Base-by-base conservation (phyloP, 2,113 vertebrate species). In the Anhinga anhinga region DNA sequence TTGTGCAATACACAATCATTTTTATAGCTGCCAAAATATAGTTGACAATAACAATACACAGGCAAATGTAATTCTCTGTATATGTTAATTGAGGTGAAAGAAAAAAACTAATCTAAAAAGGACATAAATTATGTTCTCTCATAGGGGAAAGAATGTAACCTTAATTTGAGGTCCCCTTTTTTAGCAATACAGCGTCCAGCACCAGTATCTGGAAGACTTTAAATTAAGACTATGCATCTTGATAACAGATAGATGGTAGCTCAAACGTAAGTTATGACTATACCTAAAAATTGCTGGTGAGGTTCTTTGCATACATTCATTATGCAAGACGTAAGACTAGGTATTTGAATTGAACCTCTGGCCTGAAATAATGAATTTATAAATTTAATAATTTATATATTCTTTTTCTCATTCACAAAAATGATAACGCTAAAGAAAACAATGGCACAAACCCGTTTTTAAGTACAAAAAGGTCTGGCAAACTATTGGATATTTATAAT, bases 31-130 rank as follows among this genome's bases (percentile, higher is more conserved):
- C 72, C 94, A 96, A 95, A 97, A 94, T 95, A 72, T 13, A 55
- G 58, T 38, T 89, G 78, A 95, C 82, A 93, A 86, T 88, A 95
- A 93, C 85, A 96, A 96, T 88, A 81, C 86, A 91, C 93, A 95
- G 94, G 91, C 95, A 96, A 95, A 95, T 32, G 61, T 93, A 93
- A 95, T 94, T 95, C 50, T 89, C 34, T 93, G 86, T 95, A 72
- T 93, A 92, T 86, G 91, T 94, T 87, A 91, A 94, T 72, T 84
- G 82, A 94, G 82, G 71, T 88, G 79, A 96, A 84, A 42, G 26
- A 79, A 92, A 91, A 81, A 79, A 92, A 94, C 65, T 78, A 29
- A 93, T 94, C 73, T 84, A 69, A 86, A 94, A 86, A 71, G 44
- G n/a, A 69, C 62, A 89, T 84, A 76, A 95, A 91, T 73, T 76